Evolutionary conservation across 1,140 invertebrate genomes (phyloP).

Genomic region (Homalodisca vitripennis): DNA sequence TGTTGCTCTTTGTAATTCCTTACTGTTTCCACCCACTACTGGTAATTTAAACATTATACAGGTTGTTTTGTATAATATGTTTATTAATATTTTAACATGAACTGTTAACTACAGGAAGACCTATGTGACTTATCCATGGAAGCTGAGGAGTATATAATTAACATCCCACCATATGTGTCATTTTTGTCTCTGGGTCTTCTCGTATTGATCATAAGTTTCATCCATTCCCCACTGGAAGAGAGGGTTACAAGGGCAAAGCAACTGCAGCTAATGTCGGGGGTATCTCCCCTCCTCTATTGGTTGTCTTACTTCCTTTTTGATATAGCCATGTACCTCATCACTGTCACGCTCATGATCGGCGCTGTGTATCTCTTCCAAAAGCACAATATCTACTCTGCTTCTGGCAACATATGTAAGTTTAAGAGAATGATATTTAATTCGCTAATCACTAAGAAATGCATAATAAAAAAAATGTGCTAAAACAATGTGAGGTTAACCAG

Average conservation of each 20-base stretch:
- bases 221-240: constrained; percentile 48
- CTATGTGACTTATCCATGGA: neutral
- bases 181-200: constrained; percentile 14
- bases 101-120: neutral
- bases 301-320: constrained; percentile 60
- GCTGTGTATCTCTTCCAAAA: neutral
- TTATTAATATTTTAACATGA: too few relatives aligned
- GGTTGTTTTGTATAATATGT: too few relatives aligned
- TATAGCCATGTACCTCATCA: constrained; percentile 48
- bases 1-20: too few relatives aligned
- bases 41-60: too few relatives aligned
- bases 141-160: neutral
- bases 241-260: constrained; percentile 59
- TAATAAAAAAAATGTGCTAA: too few relatives aligned
- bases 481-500: too few relatives aligned
- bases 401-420: neutral
- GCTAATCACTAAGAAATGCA: too few relatives aligned
- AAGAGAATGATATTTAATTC: too few relatives aligned
- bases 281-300: constrained; percentile 59
- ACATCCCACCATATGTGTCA: neutral
- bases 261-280: constrained; percentile 66
- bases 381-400: neutral
- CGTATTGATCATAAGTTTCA: neutral
- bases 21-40: too few relatives aligned
- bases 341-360: constrained; percentile 34